Conservation (phyloP, 2,888 invertebrate genomes). For the Phyto melanocephala region DNA sequence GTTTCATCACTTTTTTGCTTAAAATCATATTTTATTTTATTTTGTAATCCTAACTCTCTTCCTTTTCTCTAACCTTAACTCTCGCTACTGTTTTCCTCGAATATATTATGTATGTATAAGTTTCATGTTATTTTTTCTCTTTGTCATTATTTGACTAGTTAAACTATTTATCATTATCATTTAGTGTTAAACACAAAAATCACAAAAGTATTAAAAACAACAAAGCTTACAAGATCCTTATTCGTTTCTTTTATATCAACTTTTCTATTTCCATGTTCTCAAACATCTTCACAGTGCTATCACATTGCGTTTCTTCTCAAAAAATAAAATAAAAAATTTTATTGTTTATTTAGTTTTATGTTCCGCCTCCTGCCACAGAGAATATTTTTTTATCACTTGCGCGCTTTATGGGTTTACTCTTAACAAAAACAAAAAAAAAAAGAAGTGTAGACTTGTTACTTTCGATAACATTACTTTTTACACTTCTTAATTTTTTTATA, state of each 20-base stretch:
- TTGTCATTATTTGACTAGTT: slow-evolving; percentile 62
- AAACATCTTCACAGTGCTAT: slow-evolving; percentile 54
- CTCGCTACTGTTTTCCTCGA: background rate
- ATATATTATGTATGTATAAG: background rate
- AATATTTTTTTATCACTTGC: background rate
- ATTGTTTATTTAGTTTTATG: slow-evolving; percentile 5
- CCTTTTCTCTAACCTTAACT: background rate
- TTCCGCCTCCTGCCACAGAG: background rate
- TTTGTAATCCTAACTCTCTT: slow-evolving; percentile 8
- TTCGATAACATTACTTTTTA: slow-evolving; percentile 12
- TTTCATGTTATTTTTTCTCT: slow-evolving; percentile 25
- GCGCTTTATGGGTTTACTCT: background rate
- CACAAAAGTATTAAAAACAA: slow-evolving; percentile 60
- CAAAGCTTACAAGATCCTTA: slow-evolving; percentile 48
- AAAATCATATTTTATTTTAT: background rate
- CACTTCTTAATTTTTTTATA: background rate
- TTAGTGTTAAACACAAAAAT: slow-evolving; percentile 64
- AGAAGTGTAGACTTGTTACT: background rate
- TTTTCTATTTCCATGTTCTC: slow-evolving; percentile 25
- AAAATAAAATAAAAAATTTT: background rate
- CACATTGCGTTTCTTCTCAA: slow-evolving; percentile 56
- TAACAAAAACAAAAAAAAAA: too few relatives aligned
- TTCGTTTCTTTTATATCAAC: slow-evolving; percentile 13
- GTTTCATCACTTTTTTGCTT: slow-evolving; percentile 40
- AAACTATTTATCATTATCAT: slow-evolving; percentile 55